Conservation (phyloP, 2,113 vertebrate genomes). For the Sebastes fasciatus region DNA sequence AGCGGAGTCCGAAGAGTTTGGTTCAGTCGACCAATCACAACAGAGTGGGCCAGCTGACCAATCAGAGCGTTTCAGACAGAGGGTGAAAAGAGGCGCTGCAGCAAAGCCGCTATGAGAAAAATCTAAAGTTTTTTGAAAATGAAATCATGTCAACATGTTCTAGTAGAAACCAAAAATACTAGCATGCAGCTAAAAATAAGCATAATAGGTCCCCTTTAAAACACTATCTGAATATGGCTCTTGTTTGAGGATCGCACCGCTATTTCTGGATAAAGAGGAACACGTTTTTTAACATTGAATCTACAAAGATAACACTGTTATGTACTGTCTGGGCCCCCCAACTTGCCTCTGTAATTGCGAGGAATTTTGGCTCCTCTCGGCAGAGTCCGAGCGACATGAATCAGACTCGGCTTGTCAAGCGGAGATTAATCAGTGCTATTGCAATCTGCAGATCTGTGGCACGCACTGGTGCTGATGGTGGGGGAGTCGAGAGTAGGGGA, state of each 20-base stretch:
- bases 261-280: background rate
- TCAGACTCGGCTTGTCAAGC: slow-evolving; percentile 37
- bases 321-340: background rate
- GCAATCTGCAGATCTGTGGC: slow-evolving; percentile 57
- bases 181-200: too few relatives aligned
- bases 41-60: too few relatives aligned
- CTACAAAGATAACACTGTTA: background rate
- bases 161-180: too few relatives aligned
- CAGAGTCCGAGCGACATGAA: slow-evolving; percentile 16
- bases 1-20: too few relatives aligned
- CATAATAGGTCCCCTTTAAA: too few relatives aligned
- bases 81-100: too few relatives aligned
- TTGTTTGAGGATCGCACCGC: background rate
- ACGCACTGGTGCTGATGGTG: slow-evolving; percentile 15
- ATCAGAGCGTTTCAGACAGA: too few relatives aligned
- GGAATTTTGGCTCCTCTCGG: background rate
- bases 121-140: too few relatives aligned
- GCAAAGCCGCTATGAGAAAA: too few relatives aligned
- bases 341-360: background rate
- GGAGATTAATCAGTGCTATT: slow-evolving; percentile 42
- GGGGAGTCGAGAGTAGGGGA: background rate
- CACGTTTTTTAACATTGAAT: slow-evolving; percentile 6
- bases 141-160: too few relatives aligned
- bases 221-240: background rate
- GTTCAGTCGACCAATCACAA: too few relatives aligned